Evolutionary conservation across 1,140 invertebrate species (phyloP).

Genomic region (Idris sp.): DNA sequence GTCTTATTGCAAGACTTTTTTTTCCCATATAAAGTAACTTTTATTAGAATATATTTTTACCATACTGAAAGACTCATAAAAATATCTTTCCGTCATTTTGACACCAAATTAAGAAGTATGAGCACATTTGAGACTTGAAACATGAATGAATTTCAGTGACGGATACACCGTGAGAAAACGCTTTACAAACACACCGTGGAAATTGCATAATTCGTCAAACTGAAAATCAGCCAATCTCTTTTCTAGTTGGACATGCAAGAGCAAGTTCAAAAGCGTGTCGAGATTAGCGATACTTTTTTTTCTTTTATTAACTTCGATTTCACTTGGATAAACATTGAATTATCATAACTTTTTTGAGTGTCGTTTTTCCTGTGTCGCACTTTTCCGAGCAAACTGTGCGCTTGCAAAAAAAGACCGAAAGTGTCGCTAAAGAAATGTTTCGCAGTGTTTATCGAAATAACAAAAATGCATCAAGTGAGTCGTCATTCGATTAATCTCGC

Average conservation of each 20-base stretch:
- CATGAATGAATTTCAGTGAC: slow-evolving; percentile 36
- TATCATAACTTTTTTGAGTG: too few relatives aligned
- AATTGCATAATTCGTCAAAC: slow-evolving; percentile 49
- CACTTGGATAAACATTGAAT: slow-evolving; percentile 2
- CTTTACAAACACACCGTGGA: slow-evolving; percentile 36
- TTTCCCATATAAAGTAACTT: too few relatives aligned
- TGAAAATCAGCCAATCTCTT: slow-evolving; percentile 9
- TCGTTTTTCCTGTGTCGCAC: slow-evolving; percentile 11
- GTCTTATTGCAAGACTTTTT: too few relatives aligned
- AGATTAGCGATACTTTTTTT: slow-evolving; percentile 11
- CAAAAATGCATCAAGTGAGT: slow-evolving; percentile 51
- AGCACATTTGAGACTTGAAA: slow-evolving; percentile 20
- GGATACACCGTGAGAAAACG: slow-evolving; percentile 42
- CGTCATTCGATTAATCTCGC: slow-evolving; percentile 54
- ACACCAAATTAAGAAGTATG: slow-evolving; percentile 39
- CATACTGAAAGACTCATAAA: slow-evolving; percentile 23
- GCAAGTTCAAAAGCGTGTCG: slow-evolving; percentile 52
- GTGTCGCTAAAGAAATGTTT: slow-evolving; percentile 35
- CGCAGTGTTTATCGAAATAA: slow-evolving; percentile 19
- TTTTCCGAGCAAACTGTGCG: slow-evolving; percentile 6
- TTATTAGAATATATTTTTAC: too few relatives aligned
- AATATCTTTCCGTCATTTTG: slow-evolving; percentile 33
- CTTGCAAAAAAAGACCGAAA: slow-evolving; percentile 15
- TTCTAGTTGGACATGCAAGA: slow-evolving; percentile 18
- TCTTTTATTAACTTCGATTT: slow-evolving; percentile 5